A percentile compares a stretch with the other conserved stretches of the same genome.
These are phyloP conservation scores for Phylloscopus trochilus DNA, from an alignment of 2,113 vertebrate genomes.

Conservation along the genomic window DNA sequence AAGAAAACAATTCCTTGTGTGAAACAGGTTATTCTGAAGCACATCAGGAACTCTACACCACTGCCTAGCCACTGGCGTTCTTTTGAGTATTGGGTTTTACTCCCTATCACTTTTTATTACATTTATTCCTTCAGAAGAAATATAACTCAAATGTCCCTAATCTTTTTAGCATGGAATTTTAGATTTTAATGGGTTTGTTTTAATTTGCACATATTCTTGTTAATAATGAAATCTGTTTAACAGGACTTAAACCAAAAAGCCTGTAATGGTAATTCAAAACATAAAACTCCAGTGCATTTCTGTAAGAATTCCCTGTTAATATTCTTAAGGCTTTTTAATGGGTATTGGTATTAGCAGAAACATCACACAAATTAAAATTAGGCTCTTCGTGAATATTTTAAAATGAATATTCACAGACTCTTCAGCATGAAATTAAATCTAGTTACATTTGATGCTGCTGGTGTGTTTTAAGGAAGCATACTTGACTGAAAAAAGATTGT, in stretches of 20 bases:
- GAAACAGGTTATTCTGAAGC: not conserved
- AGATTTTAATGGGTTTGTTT: constrained; percentile 70
- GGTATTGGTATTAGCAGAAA: constrained; percentile 70
- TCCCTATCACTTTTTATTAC: not conserved
- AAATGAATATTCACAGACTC: constrained; percentile 68
- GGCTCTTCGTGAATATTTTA: constrained; percentile 70
- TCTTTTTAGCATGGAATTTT: constrained; percentile 53
- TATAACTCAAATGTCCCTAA: constrained; percentile 34
- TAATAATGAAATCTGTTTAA: constrained; percentile 78
- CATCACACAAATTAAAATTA: constrained; percentile 78
- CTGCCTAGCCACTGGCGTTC: not conserved
- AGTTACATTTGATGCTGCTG: constrained; percentile 16
- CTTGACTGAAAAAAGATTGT: constrained; percentile 1
- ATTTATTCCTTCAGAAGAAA: constrained; percentile 21
- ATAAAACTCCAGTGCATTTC: constrained; percentile 67
- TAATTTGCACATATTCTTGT: constrained; percentile 73
- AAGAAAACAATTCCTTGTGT: not conserved
- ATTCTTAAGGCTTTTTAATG: constrained; percentile 72
- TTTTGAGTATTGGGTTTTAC: not conserved
- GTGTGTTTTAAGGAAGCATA: constrained; percentile 22
- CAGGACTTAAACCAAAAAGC: constrained; percentile 72
- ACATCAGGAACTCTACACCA: not conserved
- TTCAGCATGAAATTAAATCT: constrained; percentile 62
- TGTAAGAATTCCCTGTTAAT: constrained; percentile 71
- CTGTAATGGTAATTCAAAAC: constrained; percentile 74